Evolutionary conservation across 2,888 invertebrate genomes (phyloP).

Genomic region (Agonopterix subpropinquella): DNA sequence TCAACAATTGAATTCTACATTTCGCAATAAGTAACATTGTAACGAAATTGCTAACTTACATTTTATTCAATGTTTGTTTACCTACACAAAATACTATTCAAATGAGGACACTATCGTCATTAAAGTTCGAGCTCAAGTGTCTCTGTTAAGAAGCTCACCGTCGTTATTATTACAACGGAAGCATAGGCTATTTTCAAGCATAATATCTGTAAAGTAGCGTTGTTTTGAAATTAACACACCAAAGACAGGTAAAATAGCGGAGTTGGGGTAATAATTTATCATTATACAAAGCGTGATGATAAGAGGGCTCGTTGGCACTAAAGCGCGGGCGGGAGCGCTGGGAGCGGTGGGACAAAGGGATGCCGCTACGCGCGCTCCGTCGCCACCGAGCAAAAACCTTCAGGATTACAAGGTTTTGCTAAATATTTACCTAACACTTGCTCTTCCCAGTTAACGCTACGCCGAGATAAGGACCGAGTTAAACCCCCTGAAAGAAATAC

Average conservation of each 20-base stretch:
- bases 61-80: too few relatives aligned
- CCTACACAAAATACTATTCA: too few relatives aligned
- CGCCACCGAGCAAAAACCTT: constrained; percentile 32
- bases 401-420: constrained; percentile 53
- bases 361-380: constrained; percentile 20
- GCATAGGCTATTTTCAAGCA: background rate
- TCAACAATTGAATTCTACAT: too few relatives aligned
- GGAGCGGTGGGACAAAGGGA: constrained; percentile 38
- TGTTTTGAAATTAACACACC: background rate
- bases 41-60: too few relatives aligned
- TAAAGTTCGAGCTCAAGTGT: too few relatives aligned
- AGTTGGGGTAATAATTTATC: constrained; percentile 45
- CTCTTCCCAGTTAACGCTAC: constrained; percentile 23
- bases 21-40: too few relatives aligned
- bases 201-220: background rate
- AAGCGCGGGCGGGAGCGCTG: constrained; percentile 12
- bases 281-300: constrained; percentile 52
- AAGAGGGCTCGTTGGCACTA: constrained; percentile 40
- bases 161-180: background rate
- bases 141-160: too few relatives aligned
- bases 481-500: constrained; percentile 25
- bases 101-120: too few relatives aligned
- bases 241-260: constrained; percentile 20
- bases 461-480: constrained; percentile 20
- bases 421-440: constrained; percentile 62